Percentiles rank a stretch among this genome's conserved stretches.
Evolutionary conservation across 2,113 vertebrate species (phyloP).

Genomic region (Scomber scombrus): DNA sequence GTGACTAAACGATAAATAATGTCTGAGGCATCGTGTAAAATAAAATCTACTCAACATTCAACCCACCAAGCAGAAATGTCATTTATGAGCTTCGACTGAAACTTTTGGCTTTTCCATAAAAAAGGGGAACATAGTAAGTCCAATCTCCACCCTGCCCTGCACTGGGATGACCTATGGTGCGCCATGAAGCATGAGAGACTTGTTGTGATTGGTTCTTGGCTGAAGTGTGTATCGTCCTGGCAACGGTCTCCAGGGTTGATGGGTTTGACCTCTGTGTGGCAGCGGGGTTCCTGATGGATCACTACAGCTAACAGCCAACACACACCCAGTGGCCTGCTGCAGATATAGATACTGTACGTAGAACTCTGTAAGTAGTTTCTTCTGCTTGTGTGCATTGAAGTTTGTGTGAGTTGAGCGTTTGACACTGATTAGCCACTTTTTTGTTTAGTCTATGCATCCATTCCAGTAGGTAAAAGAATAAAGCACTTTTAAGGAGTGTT

Average conservation of each 20-base stretch:
- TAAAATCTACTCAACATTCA: not conserved
- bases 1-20: not conserved
- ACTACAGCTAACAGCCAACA: slow-evolving; percentile 48
- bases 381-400: slow-evolving; percentile 23
- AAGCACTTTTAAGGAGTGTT: not conserved
- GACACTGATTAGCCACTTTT: slow-evolving; percentile 13
- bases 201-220: slow-evolving; percentile 71
- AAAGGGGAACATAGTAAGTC: not conserved
- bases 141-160: slow-evolving; percentile 22
- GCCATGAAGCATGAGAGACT: slow-evolving; percentile 53
- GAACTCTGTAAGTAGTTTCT: slow-evolving; percentile 25
- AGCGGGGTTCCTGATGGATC: slow-evolving; percentile 76
- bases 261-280: slow-evolving; percentile 78
- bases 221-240: slow-evolving; percentile 65
- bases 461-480: slow-evolving; percentile 37
- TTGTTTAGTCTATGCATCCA: not conserved
- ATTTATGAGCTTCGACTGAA: slow-evolving; percentile 14
- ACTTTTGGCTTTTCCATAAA: slow-evolving; percentile 39
- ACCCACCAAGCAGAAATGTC: not conserved
- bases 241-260: slow-evolving; percentile 74
- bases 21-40: not conserved
- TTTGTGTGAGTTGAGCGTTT: slow-evolving; percentile 8
- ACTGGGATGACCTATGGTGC: slow-evolving; percentile 46
- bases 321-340: slow-evolving; percentile 47
- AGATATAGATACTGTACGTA: slow-evolving; percentile 48